Evolutionary conservation across 1,140 invertebrate species (phyloP).

Genomic region (Drosophila baimaii): DNA sequence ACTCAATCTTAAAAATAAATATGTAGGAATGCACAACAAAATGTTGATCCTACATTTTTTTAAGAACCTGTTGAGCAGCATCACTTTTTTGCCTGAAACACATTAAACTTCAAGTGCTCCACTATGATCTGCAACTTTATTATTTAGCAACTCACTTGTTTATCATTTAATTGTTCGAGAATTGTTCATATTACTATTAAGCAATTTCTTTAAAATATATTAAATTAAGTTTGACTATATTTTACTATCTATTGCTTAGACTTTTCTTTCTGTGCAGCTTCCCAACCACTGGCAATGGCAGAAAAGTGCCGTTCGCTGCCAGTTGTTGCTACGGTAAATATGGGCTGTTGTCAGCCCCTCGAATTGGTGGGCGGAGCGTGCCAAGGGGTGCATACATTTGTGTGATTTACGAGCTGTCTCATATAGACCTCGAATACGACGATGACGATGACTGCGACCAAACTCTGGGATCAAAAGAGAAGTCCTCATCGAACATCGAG

Average conservation of each 20-base stretch:
- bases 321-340: conserved; percentile 54
- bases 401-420: conserved; percentile 80
- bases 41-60: not conserved
- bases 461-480: conserved; percentile 20
- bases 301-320: conserved; percentile 42
- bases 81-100: too few species aligned
- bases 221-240: too few species aligned
- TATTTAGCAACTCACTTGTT: not conserved
- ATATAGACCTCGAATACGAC: conserved; percentile 49
- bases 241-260: not conserved
- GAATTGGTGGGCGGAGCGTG: conserved; percentile 26
- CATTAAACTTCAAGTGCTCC: not conserved
- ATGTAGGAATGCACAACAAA: not conserved
- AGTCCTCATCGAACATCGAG: conserved; percentile 10
- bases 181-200: not conserved
- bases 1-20: not conserved
- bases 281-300: conserved; percentile 58
- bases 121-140: not conserved
- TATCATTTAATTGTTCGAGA: not conserved
- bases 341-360: conserved; percentile 18
- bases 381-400: conserved; percentile 77
- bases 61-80: not conserved
- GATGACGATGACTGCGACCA: conserved; percentile 30
- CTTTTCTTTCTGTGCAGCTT: conserved; percentile 20
- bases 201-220: not conserved